phyloP scores from a whole-genome alignment of 2,797 vertebrate species.

The Acrocephalus scirpaceus region DNA sequence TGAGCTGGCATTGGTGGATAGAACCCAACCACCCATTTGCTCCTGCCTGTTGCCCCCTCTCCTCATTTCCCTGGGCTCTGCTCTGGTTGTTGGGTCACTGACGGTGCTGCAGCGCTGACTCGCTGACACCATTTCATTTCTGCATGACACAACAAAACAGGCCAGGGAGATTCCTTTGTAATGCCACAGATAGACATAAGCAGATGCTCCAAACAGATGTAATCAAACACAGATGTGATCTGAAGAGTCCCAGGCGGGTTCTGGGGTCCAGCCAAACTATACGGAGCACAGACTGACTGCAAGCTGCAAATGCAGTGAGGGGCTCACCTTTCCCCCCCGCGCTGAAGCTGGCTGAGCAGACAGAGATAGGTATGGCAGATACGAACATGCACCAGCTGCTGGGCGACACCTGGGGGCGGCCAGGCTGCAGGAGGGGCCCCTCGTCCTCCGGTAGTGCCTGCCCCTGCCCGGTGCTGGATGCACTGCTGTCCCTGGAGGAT shows the following conservation, averaged over 20 bases:
- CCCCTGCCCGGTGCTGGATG: background rate
- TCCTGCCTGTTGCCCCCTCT: accelerated
- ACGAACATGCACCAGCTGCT: background rate
- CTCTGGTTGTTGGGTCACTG: background rate
- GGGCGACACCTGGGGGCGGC: background rate
- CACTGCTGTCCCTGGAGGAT: background rate
- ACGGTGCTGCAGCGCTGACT: background rate
- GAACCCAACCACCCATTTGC: background rate
- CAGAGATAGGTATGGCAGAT: background rate
- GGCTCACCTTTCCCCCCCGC: background rate
- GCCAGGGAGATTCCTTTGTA: background rate
- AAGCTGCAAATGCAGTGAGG: background rate
- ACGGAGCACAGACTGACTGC: accelerated
- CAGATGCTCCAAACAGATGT: conserved; percentile 37
- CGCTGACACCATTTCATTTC: background rate
- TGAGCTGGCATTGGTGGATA: accelerated
- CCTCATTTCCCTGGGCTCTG: background rate
- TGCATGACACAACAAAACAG: conserved; percentile 1
- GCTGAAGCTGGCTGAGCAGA: background rate
- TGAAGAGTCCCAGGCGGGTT: background rate
- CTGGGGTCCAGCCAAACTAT: conserved; percentile 2
- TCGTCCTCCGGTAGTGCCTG: background rate
- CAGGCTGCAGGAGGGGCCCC: accelerated
- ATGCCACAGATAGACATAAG: conserved; percentile 41
- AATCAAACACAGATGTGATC: conserved; percentile 49